A percentile compares a stretch with the other conserved stretches of the same genome.
phyloP scores from a whole-genome alignment of 2,888 invertebrate species.

The Agonopterix heracliana region DNA sequence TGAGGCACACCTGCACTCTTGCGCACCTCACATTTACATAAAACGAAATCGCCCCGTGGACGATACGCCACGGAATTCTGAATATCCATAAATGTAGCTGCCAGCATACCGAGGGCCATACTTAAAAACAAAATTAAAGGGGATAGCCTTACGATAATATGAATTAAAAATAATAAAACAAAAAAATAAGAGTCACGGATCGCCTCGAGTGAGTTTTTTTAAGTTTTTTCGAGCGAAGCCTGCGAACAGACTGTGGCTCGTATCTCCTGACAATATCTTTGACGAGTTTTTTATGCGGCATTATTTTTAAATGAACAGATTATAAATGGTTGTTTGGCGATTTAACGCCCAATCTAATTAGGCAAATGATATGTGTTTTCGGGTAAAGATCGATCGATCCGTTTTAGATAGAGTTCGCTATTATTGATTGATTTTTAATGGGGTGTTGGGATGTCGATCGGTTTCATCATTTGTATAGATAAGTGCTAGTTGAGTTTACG shows the following conservation, averaged over 20 bases:
- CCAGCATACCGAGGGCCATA: slow-evolving; percentile 72
- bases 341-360: slow-evolving; percentile 77
- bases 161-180: slow-evolving; percentile 76
- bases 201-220: slow-evolving; percentile 71
- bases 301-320: slow-evolving; percentile 76
- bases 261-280: slow-evolving; percentile 76
- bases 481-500: no score
- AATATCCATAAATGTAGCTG: slow-evolving; percentile 74
- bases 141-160: slow-evolving; percentile 76
- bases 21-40: slow-evolving; percentile 57
- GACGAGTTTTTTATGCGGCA: slow-evolving; percentile 73
- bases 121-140: slow-evolving; percentile 77
- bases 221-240: slow-evolving; percentile 62
- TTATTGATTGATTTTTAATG: slow-evolving; percentile 51
- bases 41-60: slow-evolving; percentile 60
- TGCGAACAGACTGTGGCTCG: slow-evolving; percentile 58
- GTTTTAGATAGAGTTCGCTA: slow-evolving; percentile 6
- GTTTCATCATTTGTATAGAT: background rate
- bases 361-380: slow-evolving; percentile 75
- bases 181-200: slow-evolving; percentile 75
- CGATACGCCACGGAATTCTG: slow-evolving; percentile 67
- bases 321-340: slow-evolving; percentile 75
- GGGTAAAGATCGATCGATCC: slow-evolving; percentile 32
- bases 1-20: slow-evolving; percentile 27
- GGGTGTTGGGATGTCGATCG: slow-evolving; percentile 16